Base-by-base conservation (phyloP, 2,113 vertebrate genomes). In the Mormoops blainvillei region DNA sequence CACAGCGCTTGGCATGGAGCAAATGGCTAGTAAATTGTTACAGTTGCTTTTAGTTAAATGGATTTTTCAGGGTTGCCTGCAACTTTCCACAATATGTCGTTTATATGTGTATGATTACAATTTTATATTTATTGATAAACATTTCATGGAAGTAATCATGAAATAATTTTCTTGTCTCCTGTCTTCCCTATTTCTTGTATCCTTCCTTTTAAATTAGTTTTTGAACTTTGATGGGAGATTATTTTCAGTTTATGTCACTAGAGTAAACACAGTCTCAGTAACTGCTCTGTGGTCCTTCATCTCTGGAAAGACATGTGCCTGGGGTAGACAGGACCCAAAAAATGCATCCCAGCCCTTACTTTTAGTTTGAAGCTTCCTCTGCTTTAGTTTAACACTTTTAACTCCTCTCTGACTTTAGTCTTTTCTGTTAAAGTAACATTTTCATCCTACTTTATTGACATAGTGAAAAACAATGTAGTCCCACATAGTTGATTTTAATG, bases 1-100 rank as follows among this genome's bases (percentile, higher is more conserved):
- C 13, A 0, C 1, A 12, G 0, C 1, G 15, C n/a, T 8, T 12
- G 15, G 48, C 33, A 7, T 0, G 1, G 28, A n/a, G 22, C 65
- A 58, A 0, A n/a, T 2, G 24, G 82, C 73, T n/a, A 1, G 26
- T 8, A 11, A 48, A 16, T 15, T 9, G 18, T 63, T 9, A 20
- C 20, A 8, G 0, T 2, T 28, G 52, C 16, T 9, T 15, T n/a
- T 18, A 28, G 18, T 71, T 41, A 28, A 52, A 1, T 45, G 71
- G 18, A 13, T 20, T 43, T 45, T 38, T 65, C 63, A 45, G 24
- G 65, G 63, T 78, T 65, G 58, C 41, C 31, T 33, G 24, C 36
- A 63, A 3, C 19, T 77, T 50, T 50, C 20, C 12, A 7, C 41
- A 19, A 13, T 3, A 1, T 26, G 33, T 67, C 50, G 19, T 26